These are phyloP conservation scores for Junco hyemalis DNA, from an alignment of 2,113 vertebrate species.

Conservation along the genomic window DNA sequence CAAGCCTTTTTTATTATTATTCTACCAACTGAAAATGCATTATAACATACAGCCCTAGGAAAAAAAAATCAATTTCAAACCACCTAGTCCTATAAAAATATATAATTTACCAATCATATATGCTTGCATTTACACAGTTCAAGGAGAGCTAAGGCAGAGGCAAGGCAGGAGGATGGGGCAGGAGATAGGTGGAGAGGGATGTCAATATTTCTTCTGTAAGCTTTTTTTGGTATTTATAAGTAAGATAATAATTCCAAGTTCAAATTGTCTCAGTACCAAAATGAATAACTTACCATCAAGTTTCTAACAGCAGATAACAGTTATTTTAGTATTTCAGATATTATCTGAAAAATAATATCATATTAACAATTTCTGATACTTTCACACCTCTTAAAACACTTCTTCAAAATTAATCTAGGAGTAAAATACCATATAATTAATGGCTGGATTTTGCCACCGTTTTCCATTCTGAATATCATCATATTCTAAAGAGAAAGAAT, in stretches of 20 bases:
- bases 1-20: slow-evolving; percentile 61
- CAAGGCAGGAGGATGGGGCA: background rate
- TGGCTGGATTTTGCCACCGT: background rate
- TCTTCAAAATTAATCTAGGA: background rate
- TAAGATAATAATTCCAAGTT: background rate
- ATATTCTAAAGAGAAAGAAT: background rate
- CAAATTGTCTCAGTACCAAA: background rate
- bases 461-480: background rate
- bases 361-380: background rate
- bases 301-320: background rate
- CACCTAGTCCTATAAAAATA: background rate
- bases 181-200: background rate
- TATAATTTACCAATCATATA: background rate
- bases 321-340: background rate
- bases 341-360: background rate
- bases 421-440: background rate
- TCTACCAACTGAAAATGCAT: slow-evolving; percentile 51
- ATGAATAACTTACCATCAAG: background rate
- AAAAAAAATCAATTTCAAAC: slow-evolving; percentile 6
- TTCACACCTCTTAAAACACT: background rate
- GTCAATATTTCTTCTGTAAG: background rate
- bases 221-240: slow-evolving; percentile 12
- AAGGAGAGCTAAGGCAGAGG: background rate
- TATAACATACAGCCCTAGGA: background rate
- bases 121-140: background rate